phyloP scores from a whole-genome alignment of 2,888 invertebrate genomes.

The Drosophila trichaetosa region DNA sequence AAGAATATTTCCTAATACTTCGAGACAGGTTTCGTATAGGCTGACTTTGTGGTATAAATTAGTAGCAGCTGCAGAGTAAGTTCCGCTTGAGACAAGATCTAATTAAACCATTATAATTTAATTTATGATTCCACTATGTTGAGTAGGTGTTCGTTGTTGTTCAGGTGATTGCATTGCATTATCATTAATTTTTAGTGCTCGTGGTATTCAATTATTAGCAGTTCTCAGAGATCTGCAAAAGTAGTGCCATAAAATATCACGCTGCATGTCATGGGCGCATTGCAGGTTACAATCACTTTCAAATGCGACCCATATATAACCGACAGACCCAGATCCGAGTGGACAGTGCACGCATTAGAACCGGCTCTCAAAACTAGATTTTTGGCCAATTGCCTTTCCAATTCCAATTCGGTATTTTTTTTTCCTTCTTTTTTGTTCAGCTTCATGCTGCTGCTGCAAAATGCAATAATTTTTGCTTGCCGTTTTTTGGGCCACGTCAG shows the following conservation, averaged over 20 bases:
- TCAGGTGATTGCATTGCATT: background rate
- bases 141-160: background rate
- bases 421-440: constrained; percentile 29
- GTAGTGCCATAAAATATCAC: constrained; percentile 43
- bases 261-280: constrained; percentile 37
- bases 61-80: too few species aligned
- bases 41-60: background rate
- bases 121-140: constrained; percentile 3
- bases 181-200: constrained; percentile 10
- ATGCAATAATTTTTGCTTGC: constrained; percentile 29
- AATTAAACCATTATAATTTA: background rate
- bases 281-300: constrained; percentile 71
- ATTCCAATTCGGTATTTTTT: constrained; percentile 35
- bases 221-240: constrained; percentile 25
- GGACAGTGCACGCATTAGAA: constrained; percentile 74
- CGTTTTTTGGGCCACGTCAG: constrained; percentile 51
- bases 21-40: background rate
- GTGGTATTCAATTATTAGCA: constrained; percentile 4
- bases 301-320: constrained; percentile 70
- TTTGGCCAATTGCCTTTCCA: constrained; percentile 68
- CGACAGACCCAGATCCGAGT: constrained; percentile 31
- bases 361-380: constrained; percentile 65
- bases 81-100: background rate
- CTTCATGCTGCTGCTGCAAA: constrained; percentile 20
- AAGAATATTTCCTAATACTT: background rate